Conservation (phyloP, 1,140 invertebrate genomes). For the Mizuhopecten yessoensis region DNA sequence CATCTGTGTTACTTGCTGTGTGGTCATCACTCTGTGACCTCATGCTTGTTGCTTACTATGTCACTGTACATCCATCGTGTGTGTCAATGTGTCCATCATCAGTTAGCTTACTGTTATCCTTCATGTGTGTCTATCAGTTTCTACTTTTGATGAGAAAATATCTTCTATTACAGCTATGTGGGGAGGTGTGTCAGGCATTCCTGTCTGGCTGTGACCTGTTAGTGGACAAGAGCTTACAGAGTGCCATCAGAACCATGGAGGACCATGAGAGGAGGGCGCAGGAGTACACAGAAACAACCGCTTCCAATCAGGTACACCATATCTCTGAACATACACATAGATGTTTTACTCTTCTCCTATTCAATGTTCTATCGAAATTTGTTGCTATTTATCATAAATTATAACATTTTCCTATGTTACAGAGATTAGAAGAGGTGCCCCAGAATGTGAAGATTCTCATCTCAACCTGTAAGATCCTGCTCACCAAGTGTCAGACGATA, state of each 20-base stretch:
- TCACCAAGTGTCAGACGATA: conserved; percentile 74
- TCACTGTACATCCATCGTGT: too few relatives aligned
- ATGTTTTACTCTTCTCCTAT: too few relatives aligned
- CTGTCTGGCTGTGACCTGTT: conserved; percentile 75
- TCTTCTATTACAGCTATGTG: conserved; percentile 69
- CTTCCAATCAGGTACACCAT: conserved; percentile 58
- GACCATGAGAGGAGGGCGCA: conserved; percentile 71
- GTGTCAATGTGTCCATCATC: too few relatives aligned
- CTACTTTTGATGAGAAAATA: too few relatives aligned
- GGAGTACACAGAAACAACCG: conserved; percentile 57
- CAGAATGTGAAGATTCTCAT: conserved; percentile 71
- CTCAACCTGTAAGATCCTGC: conserved; percentile 65
- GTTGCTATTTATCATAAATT: too few relatives aligned
- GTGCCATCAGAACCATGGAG: conserved; percentile 73
- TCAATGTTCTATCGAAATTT: too few relatives aligned
- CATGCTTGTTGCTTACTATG: too few relatives aligned
- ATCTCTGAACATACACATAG: too few relatives aligned
- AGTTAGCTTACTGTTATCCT: too few relatives aligned
- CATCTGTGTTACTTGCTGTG: too few relatives aligned
- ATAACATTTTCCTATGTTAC: conserved; percentile 59
- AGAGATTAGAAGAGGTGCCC: conserved; percentile 69
- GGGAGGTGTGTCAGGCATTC: conserved; percentile 74
- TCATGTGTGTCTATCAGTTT: too few relatives aligned
- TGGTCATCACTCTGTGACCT: too few relatives aligned
- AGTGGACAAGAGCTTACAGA: conserved; percentile 75